A percentile compares a stretch with the other conserved stretches of the same genome.
phyloP scores from a whole-genome alignment of 1,140 invertebrate genomes.

The Ephestia elutella region DNA sequence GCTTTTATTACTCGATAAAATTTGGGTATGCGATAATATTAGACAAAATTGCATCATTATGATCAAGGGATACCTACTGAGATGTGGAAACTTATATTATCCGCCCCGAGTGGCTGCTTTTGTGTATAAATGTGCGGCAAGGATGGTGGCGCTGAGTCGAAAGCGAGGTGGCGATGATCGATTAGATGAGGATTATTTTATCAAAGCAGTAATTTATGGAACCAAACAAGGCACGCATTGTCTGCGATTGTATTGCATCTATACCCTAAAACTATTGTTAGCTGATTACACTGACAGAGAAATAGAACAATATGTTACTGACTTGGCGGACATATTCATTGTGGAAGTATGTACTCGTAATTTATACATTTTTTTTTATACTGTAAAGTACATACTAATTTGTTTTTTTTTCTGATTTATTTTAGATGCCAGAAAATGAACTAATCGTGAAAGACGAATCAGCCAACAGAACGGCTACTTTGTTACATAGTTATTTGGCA shows the following conservation, averaged over 20 bases:
- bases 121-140: slow-evolving; percentile 51
- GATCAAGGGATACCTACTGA: slow-evolving; percentile 50
- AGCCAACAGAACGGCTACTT: slow-evolving; percentile 52
- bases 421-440: slow-evolving; percentile 45
- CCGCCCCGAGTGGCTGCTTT: slow-evolving; percentile 45
- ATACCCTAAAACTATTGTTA: slow-evolving; percentile 40
- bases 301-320: slow-evolving; percentile 27
- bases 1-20: slow-evolving; percentile 33
- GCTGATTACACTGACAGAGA: slow-evolving; percentile 28
- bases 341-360: slow-evolving; percentile 37
- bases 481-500: slow-evolving; percentile 47
- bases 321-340: slow-evolving; percentile 44
- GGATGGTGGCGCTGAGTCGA: slow-evolving; percentile 37
- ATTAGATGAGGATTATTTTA: slow-evolving; percentile 28
- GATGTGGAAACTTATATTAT: slow-evolving; percentile 46
- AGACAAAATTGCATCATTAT: slow-evolving; percentile 59
- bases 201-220: slow-evolving; percentile 33
- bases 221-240: slow-evolving; percentile 40
- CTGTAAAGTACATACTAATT: neutral
- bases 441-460: slow-evolving; percentile 56
- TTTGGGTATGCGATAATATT: slow-evolving; percentile 38
- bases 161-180: slow-evolving; percentile 18
- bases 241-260: slow-evolving; percentile 54
- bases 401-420: slow-evolving; percentile 19
- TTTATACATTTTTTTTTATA: neutral